Percentiles rank a stretch among this genome's conserved stretches.
Conservation (phyloP, 2,113 vertebrate species). For the Oryzias celebensis region DNA sequence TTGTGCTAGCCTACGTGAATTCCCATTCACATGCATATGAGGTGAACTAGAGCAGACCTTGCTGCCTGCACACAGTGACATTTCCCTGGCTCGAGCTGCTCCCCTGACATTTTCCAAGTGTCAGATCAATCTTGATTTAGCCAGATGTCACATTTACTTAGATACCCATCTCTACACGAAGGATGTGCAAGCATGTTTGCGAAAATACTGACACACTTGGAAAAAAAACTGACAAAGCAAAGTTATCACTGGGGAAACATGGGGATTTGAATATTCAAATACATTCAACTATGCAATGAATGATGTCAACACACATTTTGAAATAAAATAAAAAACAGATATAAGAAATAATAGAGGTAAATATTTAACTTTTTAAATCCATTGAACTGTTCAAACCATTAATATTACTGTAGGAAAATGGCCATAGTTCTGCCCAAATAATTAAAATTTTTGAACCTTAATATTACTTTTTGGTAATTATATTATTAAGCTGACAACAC, state of each 20-base stretch:
- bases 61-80: conserved; percentile 67
- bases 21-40: conserved; percentile 19
- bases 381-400: too few species aligned
- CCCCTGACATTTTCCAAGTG: conserved; percentile 80
- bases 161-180: conserved; percentile 65
- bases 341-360: too few species aligned
- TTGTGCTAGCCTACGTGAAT: neutral
- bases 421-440: too few species aligned
- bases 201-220: conserved; percentile 24
- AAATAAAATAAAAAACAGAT: neutral
- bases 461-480: neutral
- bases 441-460: neutral
- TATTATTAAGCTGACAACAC: neutral
- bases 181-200: conserved; percentile 30
- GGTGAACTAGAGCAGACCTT: conserved; percentile 22
- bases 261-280: conserved; percentile 10
- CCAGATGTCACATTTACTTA: conserved; percentile 76
- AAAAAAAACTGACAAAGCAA: conserved; percentile 36
- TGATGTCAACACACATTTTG: neutral
- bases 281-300: too few species aligned
- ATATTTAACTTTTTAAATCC: too few species aligned
- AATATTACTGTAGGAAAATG: too few species aligned
- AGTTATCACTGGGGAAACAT: conserved; percentile 18
- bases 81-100: conserved; percentile 67
- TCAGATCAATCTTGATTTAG: conserved; percentile 81